Conservation (phyloP, 2,113 vertebrate genomes). For the Corvus hawaiiensis region DNA sequence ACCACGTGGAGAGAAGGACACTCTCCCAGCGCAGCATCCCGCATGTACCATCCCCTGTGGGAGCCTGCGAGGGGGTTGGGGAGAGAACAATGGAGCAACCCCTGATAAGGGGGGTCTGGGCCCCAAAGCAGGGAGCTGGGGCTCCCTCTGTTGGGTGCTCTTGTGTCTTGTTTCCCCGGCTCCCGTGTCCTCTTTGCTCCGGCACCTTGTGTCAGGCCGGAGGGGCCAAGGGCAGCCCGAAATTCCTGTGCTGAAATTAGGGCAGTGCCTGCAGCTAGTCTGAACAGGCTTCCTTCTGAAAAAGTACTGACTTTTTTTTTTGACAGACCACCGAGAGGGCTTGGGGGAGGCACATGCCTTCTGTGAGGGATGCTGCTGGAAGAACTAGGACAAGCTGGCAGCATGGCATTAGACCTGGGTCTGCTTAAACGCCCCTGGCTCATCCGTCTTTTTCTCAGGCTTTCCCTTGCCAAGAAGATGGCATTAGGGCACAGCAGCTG, state of each 20-base stretch:
- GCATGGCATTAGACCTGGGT: fast-evolving
- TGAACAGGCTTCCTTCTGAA: neutral
- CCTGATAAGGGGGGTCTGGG: fast-evolving
- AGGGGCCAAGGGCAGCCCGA: neutral
- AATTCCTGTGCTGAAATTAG: neutral
- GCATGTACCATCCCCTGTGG: neutral
- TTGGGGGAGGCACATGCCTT: neutral
- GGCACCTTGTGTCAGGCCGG: too few relatives aligned
- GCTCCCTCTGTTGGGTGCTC: too few relatives aligned
- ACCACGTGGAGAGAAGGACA: fast-evolving
- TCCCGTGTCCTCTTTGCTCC: neutral
- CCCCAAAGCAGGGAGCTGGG: neutral
- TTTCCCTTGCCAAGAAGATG: neutral
- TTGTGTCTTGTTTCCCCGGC: neutral
- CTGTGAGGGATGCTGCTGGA: neutral
- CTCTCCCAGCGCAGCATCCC: neutral
- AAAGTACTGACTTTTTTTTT: neutral
- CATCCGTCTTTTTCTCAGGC: neutral
- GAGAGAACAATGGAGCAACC: fast-evolving
- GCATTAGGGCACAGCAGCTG: neutral
- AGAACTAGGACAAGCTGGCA: neutral
- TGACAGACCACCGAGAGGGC: fast-evolving
- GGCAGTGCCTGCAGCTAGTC: too few relatives aligned
- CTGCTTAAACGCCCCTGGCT: fast-evolving
- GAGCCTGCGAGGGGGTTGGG: neutral